phyloP scores from a whole-genome alignment of 2,113 vertebrate genomes.

The Oryzias woworae region DNA sequence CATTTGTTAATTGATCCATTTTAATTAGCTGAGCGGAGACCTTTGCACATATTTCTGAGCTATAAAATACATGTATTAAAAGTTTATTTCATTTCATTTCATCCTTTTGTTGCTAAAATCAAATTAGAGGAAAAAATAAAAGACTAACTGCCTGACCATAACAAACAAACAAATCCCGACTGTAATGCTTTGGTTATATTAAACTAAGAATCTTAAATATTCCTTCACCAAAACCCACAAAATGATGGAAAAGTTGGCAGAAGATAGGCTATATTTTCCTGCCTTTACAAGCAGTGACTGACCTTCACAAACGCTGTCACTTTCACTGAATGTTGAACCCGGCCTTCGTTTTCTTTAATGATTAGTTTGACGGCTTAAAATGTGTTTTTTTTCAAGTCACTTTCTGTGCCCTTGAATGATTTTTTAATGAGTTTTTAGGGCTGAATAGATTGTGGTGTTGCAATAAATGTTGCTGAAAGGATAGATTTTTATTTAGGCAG shows the following conservation, averaged over 20 bases:
- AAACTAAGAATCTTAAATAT: too few species aligned
- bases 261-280: neutral
- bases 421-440: neutral
- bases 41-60: neutral
- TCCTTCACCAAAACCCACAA: too few species aligned
- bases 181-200: too few species aligned
- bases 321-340: slow-evolving; percentile 1
- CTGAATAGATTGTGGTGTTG: neutral
- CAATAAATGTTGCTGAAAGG: neutral
- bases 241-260: too few species aligned
- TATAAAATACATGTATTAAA: neutral
- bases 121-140: too few species aligned
- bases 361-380: slow-evolving; percentile 4
- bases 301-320: neutral
- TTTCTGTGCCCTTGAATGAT: neutral
- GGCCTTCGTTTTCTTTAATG: slow-evolving; percentile 10
- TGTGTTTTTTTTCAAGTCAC: neutral
- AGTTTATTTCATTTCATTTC: too few species aligned
- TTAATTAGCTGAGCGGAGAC: neutral
- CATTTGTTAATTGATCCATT: neutral
- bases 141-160: too few species aligned
- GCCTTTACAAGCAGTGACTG: neutral
- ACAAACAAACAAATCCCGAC: too few species aligned
- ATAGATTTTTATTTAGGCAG: neutral
- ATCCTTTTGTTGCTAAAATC: too few species aligned